Conservation (phyloP, 2,888 invertebrate species). For the Ochlodes sylvanus region DNA sequence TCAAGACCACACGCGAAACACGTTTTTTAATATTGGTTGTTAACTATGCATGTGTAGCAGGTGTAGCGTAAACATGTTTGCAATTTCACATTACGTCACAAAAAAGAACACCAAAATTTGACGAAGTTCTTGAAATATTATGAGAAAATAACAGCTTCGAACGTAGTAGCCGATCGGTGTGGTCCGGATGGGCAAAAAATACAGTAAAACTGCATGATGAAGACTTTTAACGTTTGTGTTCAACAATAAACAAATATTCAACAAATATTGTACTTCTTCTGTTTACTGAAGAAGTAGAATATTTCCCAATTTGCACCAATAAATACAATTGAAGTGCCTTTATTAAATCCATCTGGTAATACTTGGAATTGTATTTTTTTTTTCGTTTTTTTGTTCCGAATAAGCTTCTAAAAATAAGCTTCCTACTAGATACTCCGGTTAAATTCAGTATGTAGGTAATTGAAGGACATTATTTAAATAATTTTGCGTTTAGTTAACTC, state of each 20-base stretch:
- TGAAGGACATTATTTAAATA: too few relatives aligned
- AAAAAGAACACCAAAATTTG: slow-evolving; percentile 19
- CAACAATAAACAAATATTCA: too few relatives aligned
- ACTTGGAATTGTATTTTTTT: too few relatives aligned
- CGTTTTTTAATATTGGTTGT: slow-evolving; percentile 4
- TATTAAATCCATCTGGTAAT: too few relatives aligned
- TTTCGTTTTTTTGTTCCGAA: too few relatives aligned
- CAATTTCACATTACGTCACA: slow-evolving; percentile 28
- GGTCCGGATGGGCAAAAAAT: slow-evolving; percentile 25
- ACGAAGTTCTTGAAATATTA: slow-evolving; percentile 8
- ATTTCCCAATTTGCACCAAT: too few relatives aligned
- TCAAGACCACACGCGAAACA: slow-evolving; percentile 8
- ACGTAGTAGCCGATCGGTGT: slow-evolving; percentile 23
- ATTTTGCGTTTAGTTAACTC: too few relatives aligned
- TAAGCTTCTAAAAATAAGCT: too few relatives aligned
- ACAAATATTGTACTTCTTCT: too few relatives aligned
- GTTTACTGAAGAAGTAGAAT: background rate
- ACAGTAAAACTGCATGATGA: slow-evolving; percentile 13
- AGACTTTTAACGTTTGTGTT: background rate
- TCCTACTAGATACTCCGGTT: too few relatives aligned
- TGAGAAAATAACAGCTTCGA: slow-evolving; percentile 21
- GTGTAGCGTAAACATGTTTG: slow-evolving; percentile 14
- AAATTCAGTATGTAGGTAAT: too few relatives aligned
- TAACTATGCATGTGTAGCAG: slow-evolving; percentile 14
- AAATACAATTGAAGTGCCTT: too few relatives aligned